Evolutionary conservation across 1,140 invertebrate species (phyloP).

Genomic region (Lamellibrachia luymesi): DNA sequence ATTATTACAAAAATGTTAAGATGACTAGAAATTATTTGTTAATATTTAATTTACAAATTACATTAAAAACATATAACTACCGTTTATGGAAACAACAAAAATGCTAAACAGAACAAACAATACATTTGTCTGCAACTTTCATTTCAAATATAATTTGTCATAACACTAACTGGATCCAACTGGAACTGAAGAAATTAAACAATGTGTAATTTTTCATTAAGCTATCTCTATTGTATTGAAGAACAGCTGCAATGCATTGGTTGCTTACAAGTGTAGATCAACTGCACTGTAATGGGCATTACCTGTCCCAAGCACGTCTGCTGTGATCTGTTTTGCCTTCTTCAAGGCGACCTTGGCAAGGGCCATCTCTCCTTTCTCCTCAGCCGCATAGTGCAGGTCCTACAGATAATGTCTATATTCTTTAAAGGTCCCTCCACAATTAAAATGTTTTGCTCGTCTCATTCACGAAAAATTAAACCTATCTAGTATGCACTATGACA

Average conservation of each 20-base stretch:
- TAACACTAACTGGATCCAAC: not conserved
- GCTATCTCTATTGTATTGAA: not conserved
- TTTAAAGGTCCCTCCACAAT: no score
- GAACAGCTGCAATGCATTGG: not conserved
- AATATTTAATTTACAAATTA: not conserved
- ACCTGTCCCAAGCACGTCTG: slow-evolving; percentile 40
- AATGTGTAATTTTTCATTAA: not conserved
- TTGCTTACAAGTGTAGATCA: not conserved
- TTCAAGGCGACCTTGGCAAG: slow-evolving; percentile 74
- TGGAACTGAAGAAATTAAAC: not conserved
- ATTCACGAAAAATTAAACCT: no score
- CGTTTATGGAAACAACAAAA: no score
- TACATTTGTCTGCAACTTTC: not conserved
- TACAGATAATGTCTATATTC: slow-evolving; percentile 60
- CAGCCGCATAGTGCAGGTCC: slow-evolving; percentile 79
- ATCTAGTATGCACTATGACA: no score
- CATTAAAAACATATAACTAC: not conserved
- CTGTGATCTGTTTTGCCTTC: slow-evolving; percentile 67
- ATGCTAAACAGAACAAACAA: not conserved
- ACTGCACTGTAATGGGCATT: not conserved
- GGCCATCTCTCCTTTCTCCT: slow-evolving; percentile 66
- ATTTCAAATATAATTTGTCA: not conserved
- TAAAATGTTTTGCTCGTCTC: no score
- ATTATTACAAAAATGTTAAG: not conserved
- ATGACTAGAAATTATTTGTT: not conserved